Percentiles rank a stretch among this genome's conserved stretches.
phyloP scores from a whole-genome alignment of 2,888 invertebrate species.

The Phaonia tiefii region DNA sequence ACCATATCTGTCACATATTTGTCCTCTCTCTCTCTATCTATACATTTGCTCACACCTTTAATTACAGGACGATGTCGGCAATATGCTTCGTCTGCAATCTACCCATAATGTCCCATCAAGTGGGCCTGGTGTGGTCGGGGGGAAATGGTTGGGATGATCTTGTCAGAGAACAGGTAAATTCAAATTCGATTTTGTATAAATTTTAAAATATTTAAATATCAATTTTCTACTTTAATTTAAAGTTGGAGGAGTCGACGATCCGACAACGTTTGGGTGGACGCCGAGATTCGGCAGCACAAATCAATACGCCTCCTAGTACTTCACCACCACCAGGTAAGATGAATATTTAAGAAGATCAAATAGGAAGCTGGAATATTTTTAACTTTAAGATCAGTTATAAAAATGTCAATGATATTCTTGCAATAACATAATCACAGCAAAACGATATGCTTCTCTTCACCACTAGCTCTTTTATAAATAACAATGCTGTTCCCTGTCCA shows the following conservation, averaged over 20 bases:
- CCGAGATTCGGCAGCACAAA: constrained; percentile 95
- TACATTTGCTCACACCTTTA: too few species aligned
- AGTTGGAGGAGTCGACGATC: constrained; percentile 90
- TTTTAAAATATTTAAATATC: background rate
- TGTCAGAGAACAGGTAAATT: constrained; percentile 87
- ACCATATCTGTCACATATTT: too few species aligned
- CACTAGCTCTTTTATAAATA: too few species aligned
- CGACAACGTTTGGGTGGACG: constrained; percentile 92
- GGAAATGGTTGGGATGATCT: constrained; percentile 97
- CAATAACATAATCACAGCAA: too few species aligned
- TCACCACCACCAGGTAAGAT: constrained; percentile 82
- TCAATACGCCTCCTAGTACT: constrained; percentile 91
- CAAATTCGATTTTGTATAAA: background rate
- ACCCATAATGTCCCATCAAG: constrained; percentile 96
- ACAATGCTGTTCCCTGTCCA: too few species aligned
- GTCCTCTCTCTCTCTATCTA: too few species aligned
- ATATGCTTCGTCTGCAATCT: constrained; percentile 98
- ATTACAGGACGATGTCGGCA: constrained; percentile 94
- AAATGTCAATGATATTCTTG: too few species aligned
- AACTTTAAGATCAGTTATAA: too few species aligned
- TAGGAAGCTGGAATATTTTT: too few species aligned
- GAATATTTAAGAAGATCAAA: too few species aligned
- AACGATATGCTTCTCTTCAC: too few species aligned
- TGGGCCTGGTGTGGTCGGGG: constrained; percentile 95
- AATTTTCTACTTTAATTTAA: background rate